phyloP scores from a whole-genome alignment of 2,888 invertebrate species.

The Diplazon laetatorius region DNA sequence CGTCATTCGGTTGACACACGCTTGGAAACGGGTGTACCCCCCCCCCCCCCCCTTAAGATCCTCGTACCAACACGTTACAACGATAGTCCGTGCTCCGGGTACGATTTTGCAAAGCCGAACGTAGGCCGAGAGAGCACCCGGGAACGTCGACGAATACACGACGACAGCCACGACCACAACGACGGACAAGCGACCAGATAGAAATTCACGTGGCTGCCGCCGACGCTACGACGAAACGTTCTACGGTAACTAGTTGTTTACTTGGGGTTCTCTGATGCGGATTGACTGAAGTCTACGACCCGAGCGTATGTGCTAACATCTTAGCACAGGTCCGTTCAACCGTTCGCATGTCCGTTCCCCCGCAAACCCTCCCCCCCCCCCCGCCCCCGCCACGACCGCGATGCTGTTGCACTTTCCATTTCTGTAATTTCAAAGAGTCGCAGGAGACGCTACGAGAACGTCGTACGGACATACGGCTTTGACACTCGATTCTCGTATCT shows the following conservation, averaged over 20 bases:
- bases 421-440: slow-evolving; percentile 61
- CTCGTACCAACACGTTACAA: slow-evolving; percentile 6
- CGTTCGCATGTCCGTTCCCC: slow-evolving; percentile 26
- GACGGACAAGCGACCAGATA: slow-evolving; percentile 63
- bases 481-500: slow-evolving; percentile 33
- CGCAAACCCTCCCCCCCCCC: neutral
- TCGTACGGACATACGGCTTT: slow-evolving; percentile 45
- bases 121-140: slow-evolving; percentile 46
- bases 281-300: slow-evolving; percentile 70
- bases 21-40: slow-evolving; percentile 40
- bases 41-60: too few relatives aligned
- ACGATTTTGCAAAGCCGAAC: slow-evolving; percentile 51
- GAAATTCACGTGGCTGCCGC: slow-evolving; percentile 32
- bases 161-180: slow-evolving; percentile 59
- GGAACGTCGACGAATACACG: slow-evolving; percentile 44
- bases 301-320: slow-evolving; percentile 68
- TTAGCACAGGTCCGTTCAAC: slow-evolving; percentile 54
- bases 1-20: slow-evolving; percentile 32
- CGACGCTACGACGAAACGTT: slow-evolving; percentile 65
- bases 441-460: slow-evolving; percentile 25
- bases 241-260: slow-evolving; percentile 73
- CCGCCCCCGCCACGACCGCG: too few relatives aligned
- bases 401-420: slow-evolving; percentile 73
- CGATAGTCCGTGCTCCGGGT: slow-evolving; percentile 32
- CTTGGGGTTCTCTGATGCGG: slow-evolving; percentile 70